Evolutionary conservation across 23 tunicate species (phyloP).

Genomic region (Halocynthia roretzi): DNA sequence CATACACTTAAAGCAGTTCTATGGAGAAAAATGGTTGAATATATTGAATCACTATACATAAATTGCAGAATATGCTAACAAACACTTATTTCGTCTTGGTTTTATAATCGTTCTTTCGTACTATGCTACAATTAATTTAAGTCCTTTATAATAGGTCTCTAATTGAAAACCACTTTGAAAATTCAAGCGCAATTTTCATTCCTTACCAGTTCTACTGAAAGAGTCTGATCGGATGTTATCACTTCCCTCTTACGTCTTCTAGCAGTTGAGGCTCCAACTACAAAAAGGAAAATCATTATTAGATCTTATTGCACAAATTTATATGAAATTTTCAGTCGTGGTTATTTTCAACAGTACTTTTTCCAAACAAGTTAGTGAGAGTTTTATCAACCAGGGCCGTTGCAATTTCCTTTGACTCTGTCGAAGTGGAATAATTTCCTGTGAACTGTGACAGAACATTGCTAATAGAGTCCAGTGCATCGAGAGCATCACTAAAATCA

Average conservation of each 20-base stretch:
- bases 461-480: slow-evolving; percentile 11
- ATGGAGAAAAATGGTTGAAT: no score
- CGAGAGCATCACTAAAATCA: slow-evolving; percentile 14
- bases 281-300: background rate
- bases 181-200: background rate
- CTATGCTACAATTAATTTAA: no score
- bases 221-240: background rate
- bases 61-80: no score
- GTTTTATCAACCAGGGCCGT: background rate
- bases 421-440: slow-evolving; percentile 3
- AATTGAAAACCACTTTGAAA: no score
- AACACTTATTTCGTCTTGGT: no score
- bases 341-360: background rate
- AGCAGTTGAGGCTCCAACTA: background rate
- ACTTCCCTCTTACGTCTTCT: background rate
- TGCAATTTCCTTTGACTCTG: background rate
- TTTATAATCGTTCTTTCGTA: no score
- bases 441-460: background rate
- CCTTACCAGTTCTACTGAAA: background rate
- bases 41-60: no score
- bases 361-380: background rate
- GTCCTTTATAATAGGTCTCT: no score
- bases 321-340: background rate
- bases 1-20: no score
- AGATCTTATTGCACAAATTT: background rate